phyloP scores from a whole-genome alignment of 2,113 vertebrate genomes.

The Mugil cephalus region DNA sequence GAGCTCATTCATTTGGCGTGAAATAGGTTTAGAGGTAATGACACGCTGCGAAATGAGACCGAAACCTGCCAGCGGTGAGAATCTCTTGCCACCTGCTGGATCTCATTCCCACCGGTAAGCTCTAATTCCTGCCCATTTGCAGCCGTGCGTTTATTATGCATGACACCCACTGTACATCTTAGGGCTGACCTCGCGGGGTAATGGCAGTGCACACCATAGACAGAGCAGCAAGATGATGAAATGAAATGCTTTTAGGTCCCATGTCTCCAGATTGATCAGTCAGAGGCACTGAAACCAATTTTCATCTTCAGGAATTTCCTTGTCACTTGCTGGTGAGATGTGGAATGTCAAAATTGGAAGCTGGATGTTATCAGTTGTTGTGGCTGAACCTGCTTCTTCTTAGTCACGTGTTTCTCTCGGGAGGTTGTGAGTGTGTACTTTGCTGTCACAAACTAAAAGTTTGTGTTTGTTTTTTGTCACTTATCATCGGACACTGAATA shows the following conservation, averaged over 20 bases:
- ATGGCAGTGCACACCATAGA: constrained; percentile 14
- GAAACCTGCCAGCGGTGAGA: constrained; percentile 30
- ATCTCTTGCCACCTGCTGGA: constrained; percentile 54
- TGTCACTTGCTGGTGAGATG: constrained; percentile 22
- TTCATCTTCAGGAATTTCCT: constrained; percentile 30
- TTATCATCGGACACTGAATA: constrained; percentile 8
- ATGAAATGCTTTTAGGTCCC: constrained; percentile 29
- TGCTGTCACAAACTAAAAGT: neutral
- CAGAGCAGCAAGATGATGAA: constrained; percentile 35
- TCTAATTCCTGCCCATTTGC: constrained; percentile 41
- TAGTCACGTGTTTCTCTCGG: constrained; percentile 1
- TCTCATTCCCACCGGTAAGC: constrained; percentile 43
- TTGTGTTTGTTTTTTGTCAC: neutral
- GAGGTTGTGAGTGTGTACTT: no score
- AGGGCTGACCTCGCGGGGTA: constrained; percentile 52
- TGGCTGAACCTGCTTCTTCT: neutral
- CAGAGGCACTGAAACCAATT: constrained; percentile 29
- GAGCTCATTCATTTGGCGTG: constrained; percentile 15
- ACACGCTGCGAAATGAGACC: constrained; percentile 32
- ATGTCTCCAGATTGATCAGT: constrained; percentile 15
- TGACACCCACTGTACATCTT: constrained; percentile 39
- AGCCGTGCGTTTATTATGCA: constrained; percentile 46
- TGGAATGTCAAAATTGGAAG: constrained; percentile 23
- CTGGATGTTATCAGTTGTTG: neutral
- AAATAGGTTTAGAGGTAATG: constrained; percentile 45